phyloP scores from a whole-genome alignment of 2,888 invertebrate species.

The Schizotus pectinicornis region DNA sequence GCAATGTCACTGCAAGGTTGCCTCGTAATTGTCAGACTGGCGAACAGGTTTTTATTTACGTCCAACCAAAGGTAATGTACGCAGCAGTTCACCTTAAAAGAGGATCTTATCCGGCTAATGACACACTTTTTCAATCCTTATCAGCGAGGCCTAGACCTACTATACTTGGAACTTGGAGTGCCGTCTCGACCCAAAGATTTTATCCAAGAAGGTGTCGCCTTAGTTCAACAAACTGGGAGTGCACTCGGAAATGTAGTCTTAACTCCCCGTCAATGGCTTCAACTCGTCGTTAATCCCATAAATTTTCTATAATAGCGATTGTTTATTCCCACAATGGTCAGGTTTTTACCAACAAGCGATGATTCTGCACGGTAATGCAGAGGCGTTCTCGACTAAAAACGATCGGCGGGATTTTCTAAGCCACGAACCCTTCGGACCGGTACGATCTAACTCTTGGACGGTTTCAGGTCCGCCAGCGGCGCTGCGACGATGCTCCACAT shows the following conservation, averaged over 20 bases:
- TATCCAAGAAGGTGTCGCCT: too few species aligned
- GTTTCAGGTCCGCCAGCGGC: constrained; percentile 44
- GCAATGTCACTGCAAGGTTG: constrained; percentile 32
- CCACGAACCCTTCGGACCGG: background rate
- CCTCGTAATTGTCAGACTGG: constrained; percentile 8
- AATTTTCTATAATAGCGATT: constrained; percentile 13
- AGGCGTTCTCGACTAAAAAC: background rate
- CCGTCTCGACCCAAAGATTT: background rate
- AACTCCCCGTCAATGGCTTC: background rate
- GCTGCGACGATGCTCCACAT: constrained; percentile 60
- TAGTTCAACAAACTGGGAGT: too few species aligned
- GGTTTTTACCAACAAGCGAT: constrained; percentile 7
- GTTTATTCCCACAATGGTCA: background rate
- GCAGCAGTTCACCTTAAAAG: background rate
- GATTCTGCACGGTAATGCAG: constrained; percentile 2
- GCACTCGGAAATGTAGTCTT: too few species aligned
- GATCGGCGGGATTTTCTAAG: background rate
- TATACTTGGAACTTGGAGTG: background rate
- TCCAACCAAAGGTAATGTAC: constrained; percentile 8
- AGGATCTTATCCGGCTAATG: constrained; percentile 2
- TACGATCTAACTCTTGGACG: constrained; percentile 4
- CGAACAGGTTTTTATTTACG: constrained; percentile 16
- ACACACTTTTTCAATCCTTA: constrained; percentile 8
- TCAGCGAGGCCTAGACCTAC: background rate
- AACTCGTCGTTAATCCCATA: constrained; percentile 10